Evolutionary conservation across 2,888 invertebrate species (phyloP), one percentile per base, ranked within the genome.

Genomic region (Monopis laevigella): DNA sequence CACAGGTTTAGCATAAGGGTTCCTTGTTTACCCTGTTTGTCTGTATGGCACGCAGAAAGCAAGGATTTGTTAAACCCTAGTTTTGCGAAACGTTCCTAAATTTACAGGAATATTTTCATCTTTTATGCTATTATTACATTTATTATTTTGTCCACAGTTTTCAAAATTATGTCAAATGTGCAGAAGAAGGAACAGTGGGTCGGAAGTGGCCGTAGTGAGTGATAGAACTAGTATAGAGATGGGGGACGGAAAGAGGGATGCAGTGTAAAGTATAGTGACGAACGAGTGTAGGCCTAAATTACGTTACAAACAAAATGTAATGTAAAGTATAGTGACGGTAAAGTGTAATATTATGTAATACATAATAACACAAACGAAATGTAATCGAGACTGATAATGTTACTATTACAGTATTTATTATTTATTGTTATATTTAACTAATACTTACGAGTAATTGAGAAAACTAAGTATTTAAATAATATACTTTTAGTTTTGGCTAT

Each of bases 171-270:
- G 70, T 61, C 53, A 52, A 38, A 46, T 47, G 12, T 78, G 78
- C 52, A 62, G 61, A 55, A 65, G 71, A 51, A 74, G 67, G 66
- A 71, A 55, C 26, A 60, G 74, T 47, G 72, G 68, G 17, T 77
- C 77, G 1, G 78, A 77, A 58, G 62, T 70, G 27, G 71, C n/a
- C 67, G 78, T 77, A 16, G 75, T 75, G 47, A 80, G 77, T 68
- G 74, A 75, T 57, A 61, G 73, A 45, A 74, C 74, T 50, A 72
- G 69, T 55, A 65, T 74, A 44, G 71, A 70, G 41, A 54, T 55
- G 39, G 63, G 73, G 7, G 48, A 59, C 7, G 73, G 77, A 2
- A 57, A 73, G 46, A 65, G 75, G 48, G 78, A 74, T 58, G 75
- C 66, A 49, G 78, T 78, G 52, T 77, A 21, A 36, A 14, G 19